Evolutionary conservation across 2,113 vertebrate species (phyloP).

Genomic region (Tragelaphus scriptus): DNA sequence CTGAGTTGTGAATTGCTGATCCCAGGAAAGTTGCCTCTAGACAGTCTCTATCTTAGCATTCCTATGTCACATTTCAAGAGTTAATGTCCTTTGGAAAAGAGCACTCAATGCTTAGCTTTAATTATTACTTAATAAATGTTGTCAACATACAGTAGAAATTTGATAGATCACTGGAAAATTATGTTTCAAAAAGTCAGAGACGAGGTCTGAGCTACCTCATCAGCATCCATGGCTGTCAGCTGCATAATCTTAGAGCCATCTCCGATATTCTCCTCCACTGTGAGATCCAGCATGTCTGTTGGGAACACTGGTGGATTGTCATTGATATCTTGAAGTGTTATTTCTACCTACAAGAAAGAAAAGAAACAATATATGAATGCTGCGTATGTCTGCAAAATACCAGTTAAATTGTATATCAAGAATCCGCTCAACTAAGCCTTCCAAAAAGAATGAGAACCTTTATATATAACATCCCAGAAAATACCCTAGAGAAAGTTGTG

Average conservation of each 20-base stretch:
- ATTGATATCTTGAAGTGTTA: constrained; percentile 97
- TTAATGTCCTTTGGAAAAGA: not conserved
- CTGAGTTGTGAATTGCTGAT: not conserved
- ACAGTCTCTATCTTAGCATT: not conserved
- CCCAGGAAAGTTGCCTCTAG: not conserved
- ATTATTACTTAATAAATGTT: not conserved
- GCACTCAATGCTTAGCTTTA: not conserved
- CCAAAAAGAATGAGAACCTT: constrained; percentile 52
- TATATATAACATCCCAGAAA: constrained; percentile 29
- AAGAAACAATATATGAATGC: not conserved
- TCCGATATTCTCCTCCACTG: constrained; percentile 94
- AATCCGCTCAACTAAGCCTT: constrained; percentile 24
- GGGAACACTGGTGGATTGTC: constrained; percentile 98
- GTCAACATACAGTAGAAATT: not conserved
- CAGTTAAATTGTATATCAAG: not conserved
- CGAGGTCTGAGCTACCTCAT: constrained; percentile 86
- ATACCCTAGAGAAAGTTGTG: constrained; percentile 38
- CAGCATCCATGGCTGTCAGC: constrained; percentile 95
- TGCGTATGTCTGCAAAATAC: accelerated
- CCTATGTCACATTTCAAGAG: not conserved
- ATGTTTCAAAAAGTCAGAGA: not conserved
- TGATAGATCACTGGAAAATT: not conserved
- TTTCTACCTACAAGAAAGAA: constrained; percentile 90
- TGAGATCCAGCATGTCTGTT: constrained; percentile 93
- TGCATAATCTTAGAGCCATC: constrained; percentile 97